Evolutionary conservation across 1,140 invertebrate species (phyloP).

Genomic region (Pseudomyrmex dendroicus): DNA sequence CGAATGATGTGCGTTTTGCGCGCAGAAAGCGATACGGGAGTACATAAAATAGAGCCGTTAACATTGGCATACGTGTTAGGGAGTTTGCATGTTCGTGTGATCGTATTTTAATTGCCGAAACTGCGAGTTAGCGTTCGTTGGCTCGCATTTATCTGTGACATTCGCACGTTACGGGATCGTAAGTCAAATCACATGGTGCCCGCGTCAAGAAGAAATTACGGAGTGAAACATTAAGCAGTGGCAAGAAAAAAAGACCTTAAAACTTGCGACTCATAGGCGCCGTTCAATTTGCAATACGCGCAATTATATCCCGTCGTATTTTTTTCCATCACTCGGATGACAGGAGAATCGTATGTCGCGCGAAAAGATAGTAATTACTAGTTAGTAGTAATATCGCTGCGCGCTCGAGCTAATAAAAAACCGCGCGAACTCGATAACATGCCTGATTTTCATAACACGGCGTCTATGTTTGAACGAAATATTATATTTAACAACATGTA

Average conservation of each 20-base stretch:
- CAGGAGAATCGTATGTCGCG: neutral
- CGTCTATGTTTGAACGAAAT: neutral
- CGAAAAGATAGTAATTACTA: constrained; percentile 49
- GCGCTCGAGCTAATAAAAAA: constrained; percentile 29
- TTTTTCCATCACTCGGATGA: constrained; percentile 6
- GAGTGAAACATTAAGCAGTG: neutral
- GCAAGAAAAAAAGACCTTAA: constrained; percentile 7
- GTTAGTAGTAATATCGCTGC: constrained; percentile 56
- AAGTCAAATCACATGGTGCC: constrained; percentile 43
- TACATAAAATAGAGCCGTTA: constrained; percentile 51
- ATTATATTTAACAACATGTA: constrained; percentile 23
- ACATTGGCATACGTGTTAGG: constrained; percentile 33
- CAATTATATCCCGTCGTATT: constrained; percentile 16
- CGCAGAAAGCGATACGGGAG: neutral
- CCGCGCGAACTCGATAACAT: constrained; percentile 12
- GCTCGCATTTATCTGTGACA: constrained; percentile 44
- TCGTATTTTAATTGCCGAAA: constrained; percentile 54
- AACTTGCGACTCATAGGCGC: constrained; percentile 14
- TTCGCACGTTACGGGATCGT: constrained; percentile 34
- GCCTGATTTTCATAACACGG: constrained; percentile 33
- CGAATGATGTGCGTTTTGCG: neutral
- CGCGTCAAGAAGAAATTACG: constrained; percentile 22
- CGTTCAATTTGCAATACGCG: constrained; percentile 25
- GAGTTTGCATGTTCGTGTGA: constrained; percentile 13
- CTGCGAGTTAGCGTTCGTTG: constrained; percentile 39